A percentile compares a stretch with the other conserved stretches of the same genome.
Evolutionary conservation across 1,140 invertebrate species (phyloP).

Genomic region (Atopsyche davidsoni): DNA sequence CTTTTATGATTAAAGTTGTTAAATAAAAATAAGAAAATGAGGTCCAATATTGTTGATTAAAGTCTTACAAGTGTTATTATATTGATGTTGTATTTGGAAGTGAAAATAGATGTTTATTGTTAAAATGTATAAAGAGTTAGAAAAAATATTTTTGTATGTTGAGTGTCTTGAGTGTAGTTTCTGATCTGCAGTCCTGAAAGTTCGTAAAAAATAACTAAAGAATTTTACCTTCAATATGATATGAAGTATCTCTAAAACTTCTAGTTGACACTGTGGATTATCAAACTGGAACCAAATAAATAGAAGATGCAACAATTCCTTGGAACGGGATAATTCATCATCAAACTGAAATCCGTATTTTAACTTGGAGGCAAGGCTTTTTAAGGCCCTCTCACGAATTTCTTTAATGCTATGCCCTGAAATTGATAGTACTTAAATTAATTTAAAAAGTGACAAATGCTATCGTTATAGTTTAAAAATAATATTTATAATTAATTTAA

Average conservation of each 20-base stretch:
- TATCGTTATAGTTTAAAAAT: too few species aligned
- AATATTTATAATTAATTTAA: too few species aligned
- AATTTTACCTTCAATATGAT: conserved; percentile 37
- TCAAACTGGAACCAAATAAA: conserved; percentile 44
- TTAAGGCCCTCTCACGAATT: conserved; percentile 22
- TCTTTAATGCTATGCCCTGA: conserved; percentile 25
- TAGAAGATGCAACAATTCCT: conserved; percentile 40
- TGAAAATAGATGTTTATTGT: background rate
- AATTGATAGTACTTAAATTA: too few species aligned
- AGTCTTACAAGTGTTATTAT: background rate
- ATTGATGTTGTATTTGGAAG: background rate
- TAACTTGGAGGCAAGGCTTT: conserved; percentile 30
- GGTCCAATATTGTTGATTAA: background rate
- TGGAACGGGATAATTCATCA: conserved; percentile 36
- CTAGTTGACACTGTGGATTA: conserved; percentile 32
- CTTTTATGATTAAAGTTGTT: background rate
- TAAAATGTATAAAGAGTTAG: background rate
- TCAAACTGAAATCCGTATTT: conserved; percentile 39
- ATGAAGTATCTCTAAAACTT: conserved; percentile 40
- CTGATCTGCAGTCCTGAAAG: too few species aligned
- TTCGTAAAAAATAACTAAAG: background rate
- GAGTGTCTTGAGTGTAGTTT: too few species aligned
- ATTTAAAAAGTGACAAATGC: too few species aligned
- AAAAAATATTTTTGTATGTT: too few species aligned
- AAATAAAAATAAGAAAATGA: background rate